Evolutionary conservation across 2,888 invertebrate species (phyloP), one percentile per base, ranked within the genome.

Genomic region (Deilephila elpenor): DNA sequence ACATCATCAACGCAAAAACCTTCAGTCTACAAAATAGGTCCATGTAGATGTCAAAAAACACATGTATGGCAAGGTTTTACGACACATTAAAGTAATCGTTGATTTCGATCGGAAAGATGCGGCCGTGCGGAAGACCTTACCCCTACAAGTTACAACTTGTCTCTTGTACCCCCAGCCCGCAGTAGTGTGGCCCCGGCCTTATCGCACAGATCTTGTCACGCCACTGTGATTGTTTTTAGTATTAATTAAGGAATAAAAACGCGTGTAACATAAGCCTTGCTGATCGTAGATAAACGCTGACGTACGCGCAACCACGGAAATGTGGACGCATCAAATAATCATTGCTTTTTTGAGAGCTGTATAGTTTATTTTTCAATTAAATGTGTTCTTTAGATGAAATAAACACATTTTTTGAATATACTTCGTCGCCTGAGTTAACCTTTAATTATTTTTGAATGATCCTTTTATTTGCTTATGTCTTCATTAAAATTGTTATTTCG

Each of bases 1-100:
- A 44, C 67, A 51, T 44, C 14, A 14, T 51, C n/a, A 67, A 44
- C 67, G 44, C 44, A 51, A 67, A 51, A 62, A 62, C 53, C 32
- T 64, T 67, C 19, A 51, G 44, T n/a, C 25, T 29, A 67, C 75
- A 78, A 78, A 67, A 67, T 51, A 51, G 67, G 37, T 20, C 17
- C 25, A 25, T 67, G 67, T 78, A 67, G 74, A 70, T 32, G 74
- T 76, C 62, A 78, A 84, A 84, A 85, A 86, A 67, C 80, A 76
- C 75, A 74, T 84, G 82, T 83, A 84, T 78, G 76, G 71, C 73
- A 76, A 74, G 74, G 72, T 80, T 84, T 82, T 85, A 85, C 83
- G 83, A 86, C 88, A 87, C 87, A 86, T 89, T 88, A 84, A 79
- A 73, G 76, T 84, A 89, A 88, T 88, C 89, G 75, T 74, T 73